Conservation (phyloP, 2,797 vertebrate species). For the Dendrocincla tyrannina region DNA sequence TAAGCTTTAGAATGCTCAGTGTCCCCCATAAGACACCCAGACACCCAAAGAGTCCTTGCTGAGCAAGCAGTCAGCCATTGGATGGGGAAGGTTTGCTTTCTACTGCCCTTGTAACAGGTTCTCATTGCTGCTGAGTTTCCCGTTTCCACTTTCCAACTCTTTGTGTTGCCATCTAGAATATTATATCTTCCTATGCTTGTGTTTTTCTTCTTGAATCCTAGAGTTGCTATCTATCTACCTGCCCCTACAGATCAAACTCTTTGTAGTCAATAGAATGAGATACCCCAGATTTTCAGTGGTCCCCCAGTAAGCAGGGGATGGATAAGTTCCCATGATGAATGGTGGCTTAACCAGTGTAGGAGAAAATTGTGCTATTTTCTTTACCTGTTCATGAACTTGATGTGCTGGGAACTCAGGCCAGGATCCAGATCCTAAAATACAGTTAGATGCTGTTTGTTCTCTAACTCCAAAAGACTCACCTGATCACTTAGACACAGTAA, state of each 20-base stretch:
- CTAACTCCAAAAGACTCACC: background rate
- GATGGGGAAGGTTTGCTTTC: background rate
- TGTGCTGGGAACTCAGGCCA: background rate
- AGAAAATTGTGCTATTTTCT: background rate
- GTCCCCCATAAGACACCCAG: fast-evolving
- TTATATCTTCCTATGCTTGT: background rate
- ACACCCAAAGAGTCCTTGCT: background rate
- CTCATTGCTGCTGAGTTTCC: background rate
- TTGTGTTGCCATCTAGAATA: background rate
- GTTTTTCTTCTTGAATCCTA: background rate
- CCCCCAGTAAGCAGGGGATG: fast-evolving
- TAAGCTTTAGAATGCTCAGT: background rate
- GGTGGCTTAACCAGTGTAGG: background rate
- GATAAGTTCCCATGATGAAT: background rate
- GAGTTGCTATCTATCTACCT: background rate
- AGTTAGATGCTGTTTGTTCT: background rate
- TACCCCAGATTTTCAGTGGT: background rate
- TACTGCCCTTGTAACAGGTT: background rate
- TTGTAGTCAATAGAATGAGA: background rate
- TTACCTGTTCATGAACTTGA: background rate
- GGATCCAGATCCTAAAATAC: background rate
- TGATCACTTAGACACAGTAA: background rate
- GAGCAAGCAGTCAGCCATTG: background rate
- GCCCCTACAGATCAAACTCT: background rate
- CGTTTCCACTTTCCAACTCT: background rate